Percentiles rank a stretch among this genome's conserved stretches.
phyloP scores from a whole-genome alignment of 2,113 vertebrate genomes.

The Equus quagga region DNA sequence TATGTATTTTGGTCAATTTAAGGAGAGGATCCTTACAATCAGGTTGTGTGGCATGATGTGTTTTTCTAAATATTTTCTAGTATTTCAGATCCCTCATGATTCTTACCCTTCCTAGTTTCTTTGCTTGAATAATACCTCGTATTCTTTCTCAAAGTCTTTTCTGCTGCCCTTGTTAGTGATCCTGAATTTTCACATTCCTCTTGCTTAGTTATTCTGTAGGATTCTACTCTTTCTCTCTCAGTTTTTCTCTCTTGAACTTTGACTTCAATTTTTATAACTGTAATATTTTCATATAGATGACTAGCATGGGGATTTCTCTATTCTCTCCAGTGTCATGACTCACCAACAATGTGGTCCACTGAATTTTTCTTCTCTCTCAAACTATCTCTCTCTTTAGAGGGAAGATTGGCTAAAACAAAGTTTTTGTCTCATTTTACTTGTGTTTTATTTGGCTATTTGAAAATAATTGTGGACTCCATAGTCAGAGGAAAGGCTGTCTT shows the following conservation, averaged over 20 bases:
- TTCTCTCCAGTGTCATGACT: neutral
- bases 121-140: neutral
- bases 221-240: neutral
- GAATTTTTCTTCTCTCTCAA: neutral
- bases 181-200: neutral
- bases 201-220: neutral
- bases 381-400: neutral
- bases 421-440: neutral
- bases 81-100: neutral
- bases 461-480: neutral
- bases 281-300: neutral
- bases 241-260: neutral
- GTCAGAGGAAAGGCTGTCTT: neutral
- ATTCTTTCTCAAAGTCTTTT: neutral
- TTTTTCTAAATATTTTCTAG: conserved; percentile 14
- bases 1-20: conserved; percentile 55
- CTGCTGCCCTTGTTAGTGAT: neutral
- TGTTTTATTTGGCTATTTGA: neutral
- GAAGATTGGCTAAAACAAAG: neutral
- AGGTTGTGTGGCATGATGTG: neutral
- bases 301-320: neutral
- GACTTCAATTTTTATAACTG: neutral
- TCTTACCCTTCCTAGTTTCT: neutral
- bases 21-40: neutral
- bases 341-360: neutral